Base-by-base conservation (phyloP, 2,797 vertebrate genomes). In the Lacerta agilis region DNA sequence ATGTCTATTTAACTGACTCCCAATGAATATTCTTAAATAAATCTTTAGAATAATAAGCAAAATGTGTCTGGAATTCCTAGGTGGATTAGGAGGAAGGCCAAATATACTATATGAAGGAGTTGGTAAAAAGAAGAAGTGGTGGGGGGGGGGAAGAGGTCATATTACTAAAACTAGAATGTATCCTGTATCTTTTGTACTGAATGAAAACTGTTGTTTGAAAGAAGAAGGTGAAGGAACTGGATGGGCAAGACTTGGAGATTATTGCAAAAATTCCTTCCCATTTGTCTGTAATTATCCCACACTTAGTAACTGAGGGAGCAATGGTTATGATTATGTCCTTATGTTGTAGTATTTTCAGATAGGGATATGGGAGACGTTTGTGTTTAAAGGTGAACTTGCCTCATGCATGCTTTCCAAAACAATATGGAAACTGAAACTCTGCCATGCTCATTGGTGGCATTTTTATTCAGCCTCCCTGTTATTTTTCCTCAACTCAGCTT, bases 31-130 rank as follows among this genome's bases (percentile, higher is more conserved):
- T 92, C 93, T 71, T 82, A 92, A 94, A 91, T 89, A 92, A 91
- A 93, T 79, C 93, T 91, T 89, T 92, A 95, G 85, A 27, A 27
- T 92, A 95, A 94, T 79, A 94, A 95, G 89, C 64, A 92, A 90
- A 93, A 94, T 29, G 92, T 93, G 93, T 94, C 90, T 95, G 91
- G 91, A 95, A 94, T 90, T 45, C 79, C 94, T 94, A 79, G 89
- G 94, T 91, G 86, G 92, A 91, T 95, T 93, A 94, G 93, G 89
- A 94, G 83, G 94, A 90, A 64, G 88, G 90, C 93, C 93, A 95
- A 92, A 93, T 89, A 94, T 86, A 93, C 87, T 73, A 94, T 87
- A 94, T 91, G 89, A 95, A 93, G 92, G 87, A 94, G 90, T 95
- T 89, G 89, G 91, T 94, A 73, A 61, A 71, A 89, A 94, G 90